These are phyloP conservation scores for Alentia gelatinosa DNA, from an alignment of 2,888 invertebrate species.

Conservation along the genomic window DNA sequence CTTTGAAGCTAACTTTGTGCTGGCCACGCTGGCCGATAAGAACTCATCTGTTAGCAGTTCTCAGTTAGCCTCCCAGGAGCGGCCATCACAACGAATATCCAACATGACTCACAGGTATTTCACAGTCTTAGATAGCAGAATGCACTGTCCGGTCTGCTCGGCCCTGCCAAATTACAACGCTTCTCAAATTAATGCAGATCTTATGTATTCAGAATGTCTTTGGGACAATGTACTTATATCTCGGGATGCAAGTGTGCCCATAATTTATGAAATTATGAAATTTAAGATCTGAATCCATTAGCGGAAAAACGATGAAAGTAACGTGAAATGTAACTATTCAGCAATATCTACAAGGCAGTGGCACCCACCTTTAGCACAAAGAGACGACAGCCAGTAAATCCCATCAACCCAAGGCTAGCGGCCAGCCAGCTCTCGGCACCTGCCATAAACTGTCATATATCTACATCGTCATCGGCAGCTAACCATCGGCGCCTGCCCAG, in stretches of 20 bases:
- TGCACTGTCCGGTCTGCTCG: no score
- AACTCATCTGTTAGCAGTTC: constrained; percentile 34
- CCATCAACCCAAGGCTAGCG: no score
- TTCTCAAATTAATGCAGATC: not conserved
- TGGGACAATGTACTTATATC: not conserved
- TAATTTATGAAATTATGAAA: not conserved
- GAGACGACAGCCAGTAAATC: no score
- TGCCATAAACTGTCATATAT: no score
- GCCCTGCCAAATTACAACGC: no score
- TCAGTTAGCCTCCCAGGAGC: not conserved
- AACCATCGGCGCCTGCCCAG: no score
- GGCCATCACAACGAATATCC: not conserved
- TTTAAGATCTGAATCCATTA: not conserved
- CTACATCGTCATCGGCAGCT: no score
- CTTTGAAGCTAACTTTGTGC: constrained; percentile 90
- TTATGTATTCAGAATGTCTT: not conserved
- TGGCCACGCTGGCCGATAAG: constrained; percentile 88
- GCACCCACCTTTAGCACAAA: no score
- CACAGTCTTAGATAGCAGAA: not conserved
- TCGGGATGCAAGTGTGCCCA: not conserved
- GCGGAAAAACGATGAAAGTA: no score
- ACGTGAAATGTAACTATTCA: no score
- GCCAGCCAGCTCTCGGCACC: no score
- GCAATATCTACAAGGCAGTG: no score
- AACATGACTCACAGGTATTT: not conserved